Evolutionary conservation across 2,113 vertebrate species (phyloP).

Genomic region (Leucopsar rothschildi): DNA sequence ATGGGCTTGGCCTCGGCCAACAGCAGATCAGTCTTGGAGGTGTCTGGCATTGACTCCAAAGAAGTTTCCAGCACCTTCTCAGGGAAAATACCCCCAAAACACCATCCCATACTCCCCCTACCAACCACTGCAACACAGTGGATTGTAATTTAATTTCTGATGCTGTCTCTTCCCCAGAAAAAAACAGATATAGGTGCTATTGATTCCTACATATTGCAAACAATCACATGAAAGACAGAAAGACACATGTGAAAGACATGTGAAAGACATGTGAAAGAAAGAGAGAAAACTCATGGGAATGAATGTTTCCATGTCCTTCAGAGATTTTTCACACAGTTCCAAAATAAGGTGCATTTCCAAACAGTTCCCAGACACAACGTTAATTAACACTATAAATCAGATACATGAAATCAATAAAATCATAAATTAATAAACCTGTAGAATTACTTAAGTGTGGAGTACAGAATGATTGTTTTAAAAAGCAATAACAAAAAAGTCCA

Average conservation of each 20-base stretch:
- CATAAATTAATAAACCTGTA: not conserved
- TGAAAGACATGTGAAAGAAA: not conserved
- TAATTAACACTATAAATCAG: not conserved
- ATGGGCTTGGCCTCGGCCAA: not conserved
- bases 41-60: rapidly evolving
- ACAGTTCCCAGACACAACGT: not conserved
- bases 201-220: not conserved
- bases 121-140: not conserved
- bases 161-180: not conserved
- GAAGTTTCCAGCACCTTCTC: not conserved
- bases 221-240: not conserved
- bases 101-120: rapidly evolving
- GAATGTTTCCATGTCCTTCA: not conserved
- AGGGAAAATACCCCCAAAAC: not conserved
- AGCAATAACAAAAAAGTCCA: not conserved
- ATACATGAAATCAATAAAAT: not conserved
- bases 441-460: not conserved
- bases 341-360: not conserved
- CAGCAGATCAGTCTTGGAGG: not conserved
- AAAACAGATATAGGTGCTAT: not conserved
- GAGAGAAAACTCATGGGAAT: not conserved
- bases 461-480: not conserved
- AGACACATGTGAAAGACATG: too few relatives aligned
- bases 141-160: not conserved
- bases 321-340: not conserved